Conservation (phyloP, 1,140 invertebrate genomes). For the Harpegnathos saltator region DNA sequence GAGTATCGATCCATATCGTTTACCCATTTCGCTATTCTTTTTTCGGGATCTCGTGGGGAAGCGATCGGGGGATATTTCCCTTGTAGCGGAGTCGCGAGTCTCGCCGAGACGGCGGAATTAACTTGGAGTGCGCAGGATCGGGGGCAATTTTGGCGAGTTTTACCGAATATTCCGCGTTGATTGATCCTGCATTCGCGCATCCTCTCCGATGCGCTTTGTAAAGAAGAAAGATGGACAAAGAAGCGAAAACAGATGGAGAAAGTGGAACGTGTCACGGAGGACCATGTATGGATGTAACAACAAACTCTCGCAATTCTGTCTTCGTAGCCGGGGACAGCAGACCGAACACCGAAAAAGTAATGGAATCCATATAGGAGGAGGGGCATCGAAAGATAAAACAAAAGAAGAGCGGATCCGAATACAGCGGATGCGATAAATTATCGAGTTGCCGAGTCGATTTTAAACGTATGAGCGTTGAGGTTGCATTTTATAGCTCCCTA, state of each 20-base stretch:
- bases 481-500: slow-evolving; percentile 69
- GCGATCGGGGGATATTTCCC: not conserved
- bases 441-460: slow-evolving; percentile 69
- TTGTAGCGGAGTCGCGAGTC: slow-evolving; percentile 4
- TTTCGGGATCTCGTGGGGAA: not conserved
- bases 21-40: not conserved
- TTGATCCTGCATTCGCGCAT: not conserved
- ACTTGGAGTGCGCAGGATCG: not conserved
- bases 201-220: not conserved
- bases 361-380: slow-evolving; percentile 73
- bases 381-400: slow-evolving; percentile 42
- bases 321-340: slow-evolving; percentile 36
- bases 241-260: too few relatives aligned
- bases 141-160: not conserved
- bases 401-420: slow-evolving; percentile 17
- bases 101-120: not conserved
- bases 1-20: not conserved
- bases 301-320: not conserved
- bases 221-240: not conserved
- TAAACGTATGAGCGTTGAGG: slow-evolving; percentile 74
- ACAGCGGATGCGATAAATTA: slow-evolving; percentile 77
- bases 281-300: not conserved
- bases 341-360: slow-evolving; percentile 76
- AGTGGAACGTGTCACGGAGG: not conserved
- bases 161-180: not conserved